These are phyloP conservation scores for Nestor notabilis DNA, from an alignment of 2,113 vertebrate genomes.

Conservation along the genomic window DNA sequence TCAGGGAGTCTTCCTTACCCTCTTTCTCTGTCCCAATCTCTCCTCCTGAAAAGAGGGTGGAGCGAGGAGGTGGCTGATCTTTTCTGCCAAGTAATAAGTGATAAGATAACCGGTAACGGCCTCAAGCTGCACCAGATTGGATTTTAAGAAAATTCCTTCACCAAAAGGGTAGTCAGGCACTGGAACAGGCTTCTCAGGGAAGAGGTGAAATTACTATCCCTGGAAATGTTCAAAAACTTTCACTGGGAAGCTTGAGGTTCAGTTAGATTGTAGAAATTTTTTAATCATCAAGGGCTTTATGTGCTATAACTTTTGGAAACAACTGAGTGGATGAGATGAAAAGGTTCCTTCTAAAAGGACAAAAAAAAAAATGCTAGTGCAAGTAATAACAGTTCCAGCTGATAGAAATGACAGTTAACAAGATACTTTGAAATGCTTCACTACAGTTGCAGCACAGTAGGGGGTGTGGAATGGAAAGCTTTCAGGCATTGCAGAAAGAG, in stretches of 20 bases:
- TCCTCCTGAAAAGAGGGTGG: not conserved
- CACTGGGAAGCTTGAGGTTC: not conserved
- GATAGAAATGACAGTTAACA: fast-evolving
- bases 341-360: not conserved
- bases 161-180: not conserved
- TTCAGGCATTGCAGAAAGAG: not conserved
- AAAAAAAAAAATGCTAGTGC: not conserved
- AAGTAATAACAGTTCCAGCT: not conserved
- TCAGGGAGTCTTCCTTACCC: not conserved
- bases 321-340: not conserved
- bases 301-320: not conserved
- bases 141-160: not conserved
- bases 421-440: not conserved
- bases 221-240: not conserved
- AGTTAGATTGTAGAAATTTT: not conserved
- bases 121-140: not conserved
- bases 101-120: not conserved
- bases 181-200: not conserved
- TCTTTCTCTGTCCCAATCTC: not conserved
- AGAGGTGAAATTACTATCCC: not conserved
- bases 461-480: fast-evolving
- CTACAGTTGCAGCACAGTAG: not conserved
- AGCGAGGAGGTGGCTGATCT: not conserved
- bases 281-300: not conserved
- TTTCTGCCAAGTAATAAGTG: not conserved